A percentile compares a stretch with the other conserved stretches of the same genome.
Conservation (phyloP, 2,113 vertebrate species). For the Octodon degus region DNA sequence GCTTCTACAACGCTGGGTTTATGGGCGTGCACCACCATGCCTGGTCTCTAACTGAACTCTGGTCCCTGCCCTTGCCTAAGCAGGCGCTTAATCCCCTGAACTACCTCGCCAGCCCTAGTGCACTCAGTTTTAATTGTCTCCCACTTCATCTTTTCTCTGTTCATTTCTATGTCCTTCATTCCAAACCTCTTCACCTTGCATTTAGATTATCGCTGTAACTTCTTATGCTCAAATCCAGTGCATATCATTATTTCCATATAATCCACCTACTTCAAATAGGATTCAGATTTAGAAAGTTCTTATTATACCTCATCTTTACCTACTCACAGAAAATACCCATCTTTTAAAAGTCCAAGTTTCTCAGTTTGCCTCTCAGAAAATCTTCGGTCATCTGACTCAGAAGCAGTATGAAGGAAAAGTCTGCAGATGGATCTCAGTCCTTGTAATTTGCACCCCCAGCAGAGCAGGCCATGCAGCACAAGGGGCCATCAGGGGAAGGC, state of each 20-base stretch:
- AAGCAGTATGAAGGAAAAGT: background rate
- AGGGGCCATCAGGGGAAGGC: background rate
- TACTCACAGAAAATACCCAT: background rate
- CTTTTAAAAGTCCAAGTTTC: background rate
- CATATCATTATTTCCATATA: background rate
- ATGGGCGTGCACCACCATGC: too few species aligned
- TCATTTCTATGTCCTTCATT: background rate
- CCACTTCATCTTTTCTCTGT: background rate
- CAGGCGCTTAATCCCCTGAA: too few species aligned
- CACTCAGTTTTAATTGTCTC: background rate
- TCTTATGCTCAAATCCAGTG: background rate
- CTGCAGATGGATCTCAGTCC: background rate
- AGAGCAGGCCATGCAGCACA: background rate
- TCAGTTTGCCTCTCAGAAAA: background rate
- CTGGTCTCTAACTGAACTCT: too few species aligned
- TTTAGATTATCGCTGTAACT: background rate
- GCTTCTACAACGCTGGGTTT: too few species aligned
- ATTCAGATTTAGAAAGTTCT: background rate
- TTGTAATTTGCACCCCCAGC: background rate
- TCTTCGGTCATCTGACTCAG: background rate
- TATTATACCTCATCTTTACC: background rate
- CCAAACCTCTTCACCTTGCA: background rate
- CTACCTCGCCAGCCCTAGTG: too few species aligned
- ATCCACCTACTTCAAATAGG: background rate
- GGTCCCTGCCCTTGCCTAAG: too few species aligned